Base-by-base conservation (phyloP, 2,888 invertebrate genomes). In the Dasysyrphus tricinctus region DNA sequence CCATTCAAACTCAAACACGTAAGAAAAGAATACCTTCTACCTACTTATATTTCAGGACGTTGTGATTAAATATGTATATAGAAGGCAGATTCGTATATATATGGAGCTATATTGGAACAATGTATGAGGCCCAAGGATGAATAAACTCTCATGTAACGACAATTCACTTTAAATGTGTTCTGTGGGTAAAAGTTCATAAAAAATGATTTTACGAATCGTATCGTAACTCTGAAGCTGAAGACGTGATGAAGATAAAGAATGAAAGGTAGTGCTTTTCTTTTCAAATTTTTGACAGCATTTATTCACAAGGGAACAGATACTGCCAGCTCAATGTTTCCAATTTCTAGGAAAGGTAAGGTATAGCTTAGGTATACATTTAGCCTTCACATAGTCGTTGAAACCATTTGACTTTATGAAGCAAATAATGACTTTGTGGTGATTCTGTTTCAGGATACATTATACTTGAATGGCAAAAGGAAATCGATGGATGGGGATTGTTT, bases 361-460 rank as follows among this genome's bases (percentile, higher is more conserved):
- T 19, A 11, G 9, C 1, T 9, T 2, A 2, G 29, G 7, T 51
- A 29, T 44, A 39, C 14, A 61, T 24, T 14, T 19, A 61, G 39
- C 39, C 14, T 61, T 39, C 39, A n/a, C n/a, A 51, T 51, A 11
- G 49, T 49, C 75, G 59, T 67, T 82, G 73, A 77, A 82, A 67
- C 81, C 67, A 78, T 82, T 82, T 73, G 72, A 78, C 78, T 81
- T 72, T 65, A 67, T 81, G 72, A 59, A 51, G 72, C 77, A 72
- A 81, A 81, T 81, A 59, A 59, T 59, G 81, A 81, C 77, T 82
- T 82, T 73, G 78, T 67, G 81, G 72, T 81, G 81, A 77, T 77
- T 72, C 47, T 19, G 16, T 72, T 77, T 51, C 44, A 72, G 44
- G 42, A 77, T 51, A 67, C 42, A 47, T 24, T 16, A 61, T 34